Percentiles rank a stretch among this genome's conserved stretches.
phyloP scores from a whole-genome alignment of 64 coral and sea anemone species.

The Anthopleura sola region DNA sequence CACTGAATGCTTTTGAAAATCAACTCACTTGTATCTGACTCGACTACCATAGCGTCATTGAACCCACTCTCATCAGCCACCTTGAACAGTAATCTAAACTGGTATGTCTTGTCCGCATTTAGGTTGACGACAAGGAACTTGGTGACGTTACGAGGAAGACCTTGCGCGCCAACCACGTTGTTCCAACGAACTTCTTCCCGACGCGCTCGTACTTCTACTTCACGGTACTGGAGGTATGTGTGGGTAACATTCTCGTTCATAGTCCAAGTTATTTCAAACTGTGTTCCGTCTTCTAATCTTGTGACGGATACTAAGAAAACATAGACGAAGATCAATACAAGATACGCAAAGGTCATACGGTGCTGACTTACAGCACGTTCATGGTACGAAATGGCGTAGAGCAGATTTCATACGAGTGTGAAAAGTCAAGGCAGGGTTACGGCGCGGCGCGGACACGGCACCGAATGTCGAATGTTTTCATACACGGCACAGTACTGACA shows the following conservation, averaged over 20 bases:
- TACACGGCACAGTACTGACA: too few species aligned
- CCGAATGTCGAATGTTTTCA: too few species aligned
- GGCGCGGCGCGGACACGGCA: too few species aligned
- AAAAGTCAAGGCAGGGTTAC: too few species aligned
- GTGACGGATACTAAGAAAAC: neutral
- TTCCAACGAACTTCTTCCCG: constrained; percentile 10
- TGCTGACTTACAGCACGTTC: too few species aligned
- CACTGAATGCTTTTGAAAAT: neutral
- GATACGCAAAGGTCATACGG: too few species aligned
- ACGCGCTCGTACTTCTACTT: constrained; percentile 6
- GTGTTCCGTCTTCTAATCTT: neutral
- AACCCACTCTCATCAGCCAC: neutral
- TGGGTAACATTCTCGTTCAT: neutral
- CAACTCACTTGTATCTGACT: constrained; percentile 22
- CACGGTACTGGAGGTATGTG: constrained; percentile 19
- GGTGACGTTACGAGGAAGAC: neutral
- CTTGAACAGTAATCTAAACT: constrained; percentile 32
- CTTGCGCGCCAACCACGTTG: neutral
- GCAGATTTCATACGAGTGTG: too few species aligned
- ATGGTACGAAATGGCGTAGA: too few species aligned
- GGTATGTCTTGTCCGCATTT: constrained; percentile 15
- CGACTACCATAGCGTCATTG: constrained; percentile 9
- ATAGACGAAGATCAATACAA: neutral
- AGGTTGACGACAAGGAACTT: constrained; percentile 32
- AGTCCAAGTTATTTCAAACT: constrained; percentile 3